A percentile compares a stretch with the other conserved stretches of the same genome.
These are phyloP conservation scores for Esox niger DNA, from an alignment of 2,113 vertebrate genomes.

Conservation along the genomic window DNA sequence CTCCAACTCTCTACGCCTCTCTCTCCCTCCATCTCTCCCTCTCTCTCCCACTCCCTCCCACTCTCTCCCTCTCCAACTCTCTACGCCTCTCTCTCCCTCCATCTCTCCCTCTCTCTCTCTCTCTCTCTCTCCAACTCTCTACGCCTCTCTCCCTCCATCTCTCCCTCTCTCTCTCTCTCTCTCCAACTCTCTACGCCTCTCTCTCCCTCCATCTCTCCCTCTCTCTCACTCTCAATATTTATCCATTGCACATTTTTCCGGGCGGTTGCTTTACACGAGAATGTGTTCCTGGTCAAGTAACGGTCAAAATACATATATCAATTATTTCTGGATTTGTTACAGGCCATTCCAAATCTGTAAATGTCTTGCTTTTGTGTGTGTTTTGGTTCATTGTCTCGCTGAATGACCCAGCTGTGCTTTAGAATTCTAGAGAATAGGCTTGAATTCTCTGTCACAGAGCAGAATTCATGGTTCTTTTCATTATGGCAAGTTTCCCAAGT, in stretches of 20 bases:
- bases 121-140: neutral
- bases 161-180: conserved; percentile 1
- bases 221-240: neutral
- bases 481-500: no score
- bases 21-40: neutral
- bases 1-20: neutral
- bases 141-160: neutral
- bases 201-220: neutral
- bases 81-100: neutral
- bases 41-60: neutral
- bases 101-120: neutral
- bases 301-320: no score
- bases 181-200: neutral
- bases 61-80: neutral
- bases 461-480: no score
- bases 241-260: neutral
- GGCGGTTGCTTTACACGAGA: no score
- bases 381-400: no score
- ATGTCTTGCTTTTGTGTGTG: no score
- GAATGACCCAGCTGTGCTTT: no score
- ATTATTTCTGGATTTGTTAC: no score
- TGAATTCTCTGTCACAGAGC: no score
- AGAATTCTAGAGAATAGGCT: no score
- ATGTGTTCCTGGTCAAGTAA: no score
- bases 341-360: no score